Percentiles rank a stretch among this genome's conserved stretches.
These are phyloP conservation scores for Hydriomena furcata DNA, from an alignment of 2,888 invertebrate species.

Conservation along the genomic window DNA sequence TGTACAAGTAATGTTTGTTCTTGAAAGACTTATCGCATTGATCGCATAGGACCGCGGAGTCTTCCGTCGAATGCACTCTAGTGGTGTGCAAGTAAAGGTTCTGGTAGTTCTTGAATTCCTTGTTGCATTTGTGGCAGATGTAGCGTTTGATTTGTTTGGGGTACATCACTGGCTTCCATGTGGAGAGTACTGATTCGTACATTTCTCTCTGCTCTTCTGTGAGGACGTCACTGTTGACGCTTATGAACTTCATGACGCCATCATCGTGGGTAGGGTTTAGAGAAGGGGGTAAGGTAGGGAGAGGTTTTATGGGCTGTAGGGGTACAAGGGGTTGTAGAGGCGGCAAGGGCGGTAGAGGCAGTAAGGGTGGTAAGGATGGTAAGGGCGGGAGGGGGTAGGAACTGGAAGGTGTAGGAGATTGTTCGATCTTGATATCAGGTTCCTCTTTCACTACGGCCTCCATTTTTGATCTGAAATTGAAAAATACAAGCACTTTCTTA, in stretches of 20 bases:
- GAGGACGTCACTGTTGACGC: slow-evolving; percentile 61
- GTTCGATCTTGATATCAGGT: slow-evolving; percentile 13
- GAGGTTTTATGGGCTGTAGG: neutral
- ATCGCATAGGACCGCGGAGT: slow-evolving; percentile 69
- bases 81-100: slow-evolving; percentile 73
- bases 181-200: slow-evolving; percentile 72
- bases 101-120: slow-evolving; percentile 76
- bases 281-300: slow-evolving; percentile 3
- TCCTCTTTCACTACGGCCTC: slow-evolving; percentile 32
- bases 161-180: slow-evolving; percentile 71
- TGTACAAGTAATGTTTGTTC: slow-evolving; percentile 76
- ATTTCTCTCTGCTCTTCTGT: slow-evolving; percentile 73
- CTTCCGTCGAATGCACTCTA: slow-evolving; percentile 70
- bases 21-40: slow-evolving; percentile 75
- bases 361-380: slow-evolving; percentile 1
- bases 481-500: neutral
- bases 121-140: slow-evolving; percentile 70
- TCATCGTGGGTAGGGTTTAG: slow-evolving; percentile 19
- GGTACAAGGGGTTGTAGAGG: neutral
- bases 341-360: slow-evolving; percentile 6
- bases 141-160: slow-evolving; percentile 63
- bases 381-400: slow-evolving; percentile 3
- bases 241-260: slow-evolving; percentile 63
- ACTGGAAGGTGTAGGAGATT: slow-evolving; percentile 10
- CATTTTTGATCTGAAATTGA: slow-evolving; percentile 34